Evolutionary conservation across 2,888 invertebrate genomes (phyloP).

Genomic region (Sceliomorpha sp.): DNA sequence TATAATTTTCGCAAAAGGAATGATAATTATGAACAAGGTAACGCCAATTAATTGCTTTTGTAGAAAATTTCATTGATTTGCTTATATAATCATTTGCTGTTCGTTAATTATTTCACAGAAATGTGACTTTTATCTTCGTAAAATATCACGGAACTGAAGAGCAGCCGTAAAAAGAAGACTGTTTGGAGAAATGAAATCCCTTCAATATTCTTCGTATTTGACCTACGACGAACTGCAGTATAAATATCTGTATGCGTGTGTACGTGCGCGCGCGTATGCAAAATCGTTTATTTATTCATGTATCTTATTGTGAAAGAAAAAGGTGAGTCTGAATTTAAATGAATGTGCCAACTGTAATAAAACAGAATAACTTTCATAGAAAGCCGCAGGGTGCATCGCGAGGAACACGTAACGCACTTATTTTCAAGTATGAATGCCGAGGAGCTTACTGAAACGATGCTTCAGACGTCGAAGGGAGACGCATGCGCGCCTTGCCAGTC

Average conservation of each 20-base stretch:
- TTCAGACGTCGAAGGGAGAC: neutral
- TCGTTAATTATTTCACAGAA: too few species aligned
- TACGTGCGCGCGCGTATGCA: neutral
- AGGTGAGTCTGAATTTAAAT: slow-evolving; percentile 21
- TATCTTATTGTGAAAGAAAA: slow-evolving; percentile 12
- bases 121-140: too few species aligned
- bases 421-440: slow-evolving; percentile 20
- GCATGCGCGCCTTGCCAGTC: slow-evolving; percentile 8
- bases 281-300: slow-evolving; percentile 12
- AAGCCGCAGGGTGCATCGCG: slow-evolving; percentile 16
- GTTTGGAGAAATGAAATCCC: too few species aligned
- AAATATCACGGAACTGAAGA: too few species aligned
- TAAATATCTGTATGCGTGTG: neutral
- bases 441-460: slow-evolving; percentile 18
- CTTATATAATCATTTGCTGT: too few species aligned
- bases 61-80: too few species aligned
- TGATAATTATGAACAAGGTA: too few species aligned
- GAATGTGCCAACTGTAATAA: slow-evolving; percentile 19
- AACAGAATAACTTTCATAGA: slow-evolving; percentile 13
- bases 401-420: slow-evolving; percentile 21
- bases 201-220: too few species aligned
- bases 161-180: too few species aligned
- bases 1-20: too few species aligned
- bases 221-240: too few species aligned
- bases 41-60: too few species aligned